Evolutionary conservation across 2,888 invertebrate species (phyloP), one percentile per base, ranked within the genome.

Genomic region (Pherbina coryleti): DNA sequence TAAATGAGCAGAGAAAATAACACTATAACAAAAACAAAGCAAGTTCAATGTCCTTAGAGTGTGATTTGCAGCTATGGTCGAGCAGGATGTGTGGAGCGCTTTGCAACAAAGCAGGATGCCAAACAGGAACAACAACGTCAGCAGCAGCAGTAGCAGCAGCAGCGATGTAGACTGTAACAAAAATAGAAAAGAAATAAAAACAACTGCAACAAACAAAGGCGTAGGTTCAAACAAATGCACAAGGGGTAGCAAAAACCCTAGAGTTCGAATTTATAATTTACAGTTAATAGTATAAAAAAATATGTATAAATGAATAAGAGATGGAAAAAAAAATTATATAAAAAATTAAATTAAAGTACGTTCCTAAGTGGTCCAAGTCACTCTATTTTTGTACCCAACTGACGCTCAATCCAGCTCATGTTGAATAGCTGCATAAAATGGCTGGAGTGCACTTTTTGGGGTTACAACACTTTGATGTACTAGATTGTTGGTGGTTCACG

Each of bases 91-190:
- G 71, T 31, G 9, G 34, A 44, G 34, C 17, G n/a, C 34, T 5
- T 55, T 17, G 28, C 71, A 31, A 8, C 28, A 28, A 25, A 34
- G n/a, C 55, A 55, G 53, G 22, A 62, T 60, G 49, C 19, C 34
- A 49, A 37, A 22, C 60, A 60, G 60, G 14, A 51, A 74, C 22
- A 64, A 53, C 19, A 74, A n/a, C 3, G 44, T 75, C 80, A 78
- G 76, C 79, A 82, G 25, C 69, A 78, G 34, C 73, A n/a, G n/a
- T n/a, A n/a, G 74, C 67, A 81, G 62, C 57, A 77, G 25, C 69
- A 78, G 34, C 73, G 49, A 49, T 62, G 17, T n/a, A 49, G 72
- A 55, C 64, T 3, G 22, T 19, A 44, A 69, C 9, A 22, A 19
- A 19, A 69, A 49, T 22, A 5, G 19, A 22, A 69, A 49, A 22